Conservation (phyloP, 2,888 invertebrate species). For the Norana najaformis region DNA sequence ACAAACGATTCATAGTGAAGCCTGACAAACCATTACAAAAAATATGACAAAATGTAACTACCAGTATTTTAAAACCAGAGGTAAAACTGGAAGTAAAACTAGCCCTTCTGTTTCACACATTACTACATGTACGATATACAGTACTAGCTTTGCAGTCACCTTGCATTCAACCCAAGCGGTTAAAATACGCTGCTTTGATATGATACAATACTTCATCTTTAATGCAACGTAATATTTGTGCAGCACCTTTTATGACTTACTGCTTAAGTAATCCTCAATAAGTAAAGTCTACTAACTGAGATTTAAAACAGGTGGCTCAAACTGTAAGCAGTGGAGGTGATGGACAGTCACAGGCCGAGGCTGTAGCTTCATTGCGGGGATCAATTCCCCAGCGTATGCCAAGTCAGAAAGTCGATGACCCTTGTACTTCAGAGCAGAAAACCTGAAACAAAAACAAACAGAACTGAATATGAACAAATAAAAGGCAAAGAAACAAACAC, state of each 20-base stretch:
- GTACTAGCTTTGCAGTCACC: neutral
- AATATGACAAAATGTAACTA: too few species aligned
- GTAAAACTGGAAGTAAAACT: too few species aligned
- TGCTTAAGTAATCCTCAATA: neutral
- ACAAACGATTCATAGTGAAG: too few species aligned
- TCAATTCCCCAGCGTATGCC: slow-evolving; percentile 31
- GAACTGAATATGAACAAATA: neutral
- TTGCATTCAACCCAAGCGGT: too few species aligned
- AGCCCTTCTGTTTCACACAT: too few species aligned
- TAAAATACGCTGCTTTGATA: neutral
- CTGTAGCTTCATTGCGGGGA: slow-evolving; percentile 28
- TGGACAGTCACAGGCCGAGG: slow-evolving; percentile 31
- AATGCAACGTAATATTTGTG: neutral
- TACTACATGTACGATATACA: neutral
- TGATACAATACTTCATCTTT: neutral
- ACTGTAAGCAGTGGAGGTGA: slow-evolving; percentile 27
- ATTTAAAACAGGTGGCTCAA: slow-evolving; percentile 31
- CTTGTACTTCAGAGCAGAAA: slow-evolving; percentile 38
- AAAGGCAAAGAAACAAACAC: too few species aligned
- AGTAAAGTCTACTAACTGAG: slow-evolving; percentile 31
- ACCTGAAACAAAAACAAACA: slow-evolving; percentile 25
- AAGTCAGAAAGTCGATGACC: slow-evolving; percentile 37
- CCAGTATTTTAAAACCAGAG: too few species aligned
- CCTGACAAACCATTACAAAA: too few species aligned
- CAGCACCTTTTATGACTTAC: neutral